Percentiles rank a stretch among this genome's conserved stretches.
Conservation (phyloP, 2,113 vertebrate genomes). For the Hyla sarda region DNA sequence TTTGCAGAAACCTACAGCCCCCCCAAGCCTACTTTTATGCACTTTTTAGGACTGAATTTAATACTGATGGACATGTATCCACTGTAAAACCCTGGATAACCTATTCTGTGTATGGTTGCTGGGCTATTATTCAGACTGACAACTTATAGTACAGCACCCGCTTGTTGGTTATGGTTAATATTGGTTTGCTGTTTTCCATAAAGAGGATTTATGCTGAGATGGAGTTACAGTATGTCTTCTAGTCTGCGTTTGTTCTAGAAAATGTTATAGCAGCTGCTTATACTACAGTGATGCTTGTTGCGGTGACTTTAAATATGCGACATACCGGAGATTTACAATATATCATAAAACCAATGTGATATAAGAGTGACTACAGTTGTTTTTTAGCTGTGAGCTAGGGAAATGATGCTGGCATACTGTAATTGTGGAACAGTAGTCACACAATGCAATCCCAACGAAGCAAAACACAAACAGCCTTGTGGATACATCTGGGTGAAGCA, state of each 20-base stretch:
- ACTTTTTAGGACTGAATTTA: no score
- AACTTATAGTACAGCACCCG: no score
- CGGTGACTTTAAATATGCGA: neutral
- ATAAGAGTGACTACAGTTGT: neutral
- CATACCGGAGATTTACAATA: neutral
- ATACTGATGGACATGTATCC: no score
- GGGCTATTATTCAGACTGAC: no score
- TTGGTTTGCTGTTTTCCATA: neutral
- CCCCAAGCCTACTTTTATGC: no score
- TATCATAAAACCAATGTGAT: neutral
- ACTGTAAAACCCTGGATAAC: no score
- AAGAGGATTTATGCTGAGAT: neutral
- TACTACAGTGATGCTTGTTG: neutral
- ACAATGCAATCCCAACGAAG: neutral
- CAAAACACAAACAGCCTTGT: conserved; percentile 24
- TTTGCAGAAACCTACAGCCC: no score
- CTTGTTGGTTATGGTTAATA: no score
- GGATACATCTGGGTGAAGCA: neutral
- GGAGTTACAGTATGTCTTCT: neutral
- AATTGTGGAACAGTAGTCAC: neutral
- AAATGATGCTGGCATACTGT: neutral
- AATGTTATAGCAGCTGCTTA: neutral
- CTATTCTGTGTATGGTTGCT: no score
- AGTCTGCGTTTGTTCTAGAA: neutral
- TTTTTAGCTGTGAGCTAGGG: neutral